Evolutionary conservation across 2,113 vertebrate species (phyloP), one percentile per base, ranked within the genome.

Genomic region (Mixornis gularis): DNA sequence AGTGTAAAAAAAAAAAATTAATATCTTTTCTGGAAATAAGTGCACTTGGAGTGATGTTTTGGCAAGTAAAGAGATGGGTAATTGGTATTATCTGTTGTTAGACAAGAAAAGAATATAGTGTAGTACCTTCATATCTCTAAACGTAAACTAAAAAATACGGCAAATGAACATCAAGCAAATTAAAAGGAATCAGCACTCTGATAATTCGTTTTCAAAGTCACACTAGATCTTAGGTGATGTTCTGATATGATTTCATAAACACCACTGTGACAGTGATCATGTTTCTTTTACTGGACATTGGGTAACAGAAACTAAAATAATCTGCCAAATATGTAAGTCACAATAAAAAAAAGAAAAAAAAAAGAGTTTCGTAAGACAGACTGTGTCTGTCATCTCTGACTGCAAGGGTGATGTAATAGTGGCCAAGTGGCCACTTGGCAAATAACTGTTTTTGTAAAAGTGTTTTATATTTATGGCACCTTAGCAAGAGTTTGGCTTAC

Each of bases 241-340:
- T 74, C 46, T 95, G 64, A 63, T 87, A 58, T 0, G 7, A 90
- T 95, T 95, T 93, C 21, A 55, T 94, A 94, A 97, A 66, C 72
- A 69, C 32, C 68, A 24, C 96, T 51, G 62, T 88, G 71, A 93
- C 89, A 96, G 91, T 94, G 95, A 95, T 95, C 85, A 71, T 20
- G n/a, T 93, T 96, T 97, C 93, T 95, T 96, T n/a, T 93, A 94
- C 87, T 96, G 97, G 97, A 97, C 97, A 96, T 96, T 98, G 97
- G 97, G 97, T 97, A 98, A 97, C 96, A 97, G 97, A 98, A 97
- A 95, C 90, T 92, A 97, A 94, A 97, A 94, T 71, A 94, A 94
- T 96, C 77, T 49, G 90, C 94, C 53, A 93, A 95, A 96, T 94
- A 92, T 78, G 64, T 89, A 93, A 96, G 94, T 88, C 89, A 93